Evolutionary conservation across 2,797 vertebrate genomes (phyloP), one percentile per base, ranked within the genome.

Genomic region (Neomorphus geoffroyi): DNA sequence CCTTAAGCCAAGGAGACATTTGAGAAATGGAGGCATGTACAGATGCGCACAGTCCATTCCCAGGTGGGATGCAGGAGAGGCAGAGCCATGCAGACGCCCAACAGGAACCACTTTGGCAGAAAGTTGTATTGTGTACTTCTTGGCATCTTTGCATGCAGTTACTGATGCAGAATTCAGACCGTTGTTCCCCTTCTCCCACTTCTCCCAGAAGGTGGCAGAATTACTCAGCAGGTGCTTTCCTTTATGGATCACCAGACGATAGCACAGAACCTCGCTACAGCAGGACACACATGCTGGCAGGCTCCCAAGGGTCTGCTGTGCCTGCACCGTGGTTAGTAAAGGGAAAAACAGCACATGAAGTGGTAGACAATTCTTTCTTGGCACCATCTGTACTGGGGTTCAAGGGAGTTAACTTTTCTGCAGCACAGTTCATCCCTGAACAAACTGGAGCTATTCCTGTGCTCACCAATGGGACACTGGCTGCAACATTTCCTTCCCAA

Each of bases 171-270:
- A 22, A 70, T 58, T 50, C 71, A 65, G 26, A 61, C 32, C 6
- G 9, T 41, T 51, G 53, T 53, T 73, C 77, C 35, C 78, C 41
- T 67, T 65, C 54, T 91, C 33, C 62, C 26, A 28, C 45, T 54
- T 72, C 43, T 0, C 81, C 78, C 91, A 80, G 78, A 91, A 89
- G 79, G 86, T 84, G 74, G 74, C 91, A 90, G 81, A 70, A 82
- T 65, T 79, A 92, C 46, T 54, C 37, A 72, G 71, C 60, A 91
- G 74, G 81, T 88, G 39, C 60, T 91, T 81, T 78, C 18, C 45
- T 69, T 70, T 22, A 12, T 14, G 27, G n/a, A 48, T 60, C 56
- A 61, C 32, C 35, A 48, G 37, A 32, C 18, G 17, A 6, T 8
- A 45, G 54, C 50, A 32, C 11, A 62, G 65, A 61, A 46, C 32